Evolutionary conservation across 2,888 invertebrate genomes (phyloP).

Genomic region (Cephus rjabovi): DNA sequence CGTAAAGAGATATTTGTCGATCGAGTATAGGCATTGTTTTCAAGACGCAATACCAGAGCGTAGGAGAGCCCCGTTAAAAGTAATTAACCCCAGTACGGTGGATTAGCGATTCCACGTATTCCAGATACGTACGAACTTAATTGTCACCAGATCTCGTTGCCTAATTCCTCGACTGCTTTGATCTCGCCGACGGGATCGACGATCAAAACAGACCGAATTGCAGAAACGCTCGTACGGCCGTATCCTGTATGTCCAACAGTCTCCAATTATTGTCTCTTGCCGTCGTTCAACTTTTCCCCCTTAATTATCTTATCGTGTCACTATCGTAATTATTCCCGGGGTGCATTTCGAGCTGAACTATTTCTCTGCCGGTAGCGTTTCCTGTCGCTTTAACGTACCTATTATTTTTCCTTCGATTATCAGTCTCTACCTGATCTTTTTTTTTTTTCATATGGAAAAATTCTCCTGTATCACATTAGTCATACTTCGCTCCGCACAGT

Average conservation of each 20-base stretch:
- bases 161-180: slow-evolving; percentile 20
- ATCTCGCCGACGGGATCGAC: slow-evolving; percentile 22
- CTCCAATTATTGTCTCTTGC: neutral
- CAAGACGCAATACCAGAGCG: neutral
- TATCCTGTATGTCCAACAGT: neutral
- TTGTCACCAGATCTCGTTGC: slow-evolving; percentile 19
- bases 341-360: neutral
- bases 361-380: neutral
- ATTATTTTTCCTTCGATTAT: neutral
- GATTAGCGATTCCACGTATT: slow-evolving; percentile 23
- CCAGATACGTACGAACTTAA: slow-evolving; percentile 21
- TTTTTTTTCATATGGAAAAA: neutral
- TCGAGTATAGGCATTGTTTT: neutral
- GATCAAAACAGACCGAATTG: slow-evolving; percentile 18
- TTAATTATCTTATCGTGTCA: neutral
- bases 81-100: slow-evolving; percentile 22
- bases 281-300: neutral
- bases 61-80: slow-evolving; percentile 15
- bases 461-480: neutral
- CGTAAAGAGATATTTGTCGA: neutral
- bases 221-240: slow-evolving; percentile 11
- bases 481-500: neutral
- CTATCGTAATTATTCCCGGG: neutral
- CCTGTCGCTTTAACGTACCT: neutral
- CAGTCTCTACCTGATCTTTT: neutral